A percentile compares a stretch with the other conserved stretches of the same genome.
These are phyloP conservation scores for Hylia prasina DNA, from an alignment of 2,113 vertebrate genomes.

Conservation along the genomic window DNA sequence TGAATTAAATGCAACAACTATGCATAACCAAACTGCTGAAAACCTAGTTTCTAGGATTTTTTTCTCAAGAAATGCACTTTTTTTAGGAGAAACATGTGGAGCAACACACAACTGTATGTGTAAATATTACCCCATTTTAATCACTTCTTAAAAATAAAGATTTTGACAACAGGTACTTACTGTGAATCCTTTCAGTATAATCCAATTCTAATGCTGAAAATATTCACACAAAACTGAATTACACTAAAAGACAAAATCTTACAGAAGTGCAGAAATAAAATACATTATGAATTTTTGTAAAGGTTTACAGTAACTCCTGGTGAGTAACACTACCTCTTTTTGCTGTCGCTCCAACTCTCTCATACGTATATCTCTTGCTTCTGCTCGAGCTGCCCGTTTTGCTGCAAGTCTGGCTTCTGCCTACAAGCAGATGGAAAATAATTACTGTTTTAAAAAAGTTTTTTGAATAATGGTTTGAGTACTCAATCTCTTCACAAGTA, in stretches of 20 bases:
- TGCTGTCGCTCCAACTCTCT: constrained; percentile 94
- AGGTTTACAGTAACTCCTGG: neutral
- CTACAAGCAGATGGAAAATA: constrained; percentile 63
- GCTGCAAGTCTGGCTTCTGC: constrained; percentile 96
- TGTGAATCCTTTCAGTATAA: neutral
- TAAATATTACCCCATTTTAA: neutral
- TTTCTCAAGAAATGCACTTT: neutral
- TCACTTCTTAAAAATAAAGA: neutral
- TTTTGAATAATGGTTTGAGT: neutral
- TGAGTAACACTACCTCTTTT: constrained; percentile 83
- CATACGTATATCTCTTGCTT: constrained; percentile 98
- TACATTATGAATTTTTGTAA: neutral
- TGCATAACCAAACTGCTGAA: neutral
- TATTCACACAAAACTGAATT: neutral
- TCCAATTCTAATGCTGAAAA: neutral
- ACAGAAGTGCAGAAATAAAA: neutral
- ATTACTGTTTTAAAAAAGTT: neutral
- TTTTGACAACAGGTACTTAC: neutral
- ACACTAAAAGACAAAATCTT: neutral
- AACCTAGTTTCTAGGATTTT: neutral
- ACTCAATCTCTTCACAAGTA: neutral
- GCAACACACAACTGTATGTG: neutral
- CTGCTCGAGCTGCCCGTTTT: constrained; percentile 92
- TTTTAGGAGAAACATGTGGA: neutral
- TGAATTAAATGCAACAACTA: neutral